Percentiles rank a stretch among this genome's conserved stretches.
Conservation (phyloP, 2,113 vertebrate species). For the Menidia beryllina region DNA sequence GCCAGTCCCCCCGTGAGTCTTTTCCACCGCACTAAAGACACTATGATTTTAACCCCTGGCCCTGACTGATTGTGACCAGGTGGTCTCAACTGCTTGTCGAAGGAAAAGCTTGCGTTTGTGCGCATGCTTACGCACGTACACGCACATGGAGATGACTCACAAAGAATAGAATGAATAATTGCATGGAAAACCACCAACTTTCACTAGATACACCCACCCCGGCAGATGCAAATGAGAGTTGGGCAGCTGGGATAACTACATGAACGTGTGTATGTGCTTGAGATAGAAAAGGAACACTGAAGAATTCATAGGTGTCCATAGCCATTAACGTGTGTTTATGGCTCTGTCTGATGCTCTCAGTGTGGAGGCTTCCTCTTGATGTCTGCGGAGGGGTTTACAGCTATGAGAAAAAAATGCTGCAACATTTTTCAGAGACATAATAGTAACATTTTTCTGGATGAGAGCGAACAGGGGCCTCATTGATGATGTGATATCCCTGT, state of each 20-base stretch:
- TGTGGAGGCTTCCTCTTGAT: constrained; percentile 37
- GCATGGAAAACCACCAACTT: constrained; percentile 64
- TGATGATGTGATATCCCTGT: constrained; percentile 7
- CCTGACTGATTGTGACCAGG: constrained; percentile 73
- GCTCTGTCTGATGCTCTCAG: constrained; percentile 49
- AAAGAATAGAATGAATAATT: constrained; percentile 55
- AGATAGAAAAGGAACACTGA: constrained; percentile 44
- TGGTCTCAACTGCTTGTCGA: constrained; percentile 58
- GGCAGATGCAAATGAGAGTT: constrained; percentile 57
- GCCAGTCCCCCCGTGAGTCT: constrained; percentile 41
- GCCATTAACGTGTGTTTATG: constrained; percentile 73
- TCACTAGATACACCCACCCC: constrained; percentile 50
- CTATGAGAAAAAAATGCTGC: constrained; percentile 53
- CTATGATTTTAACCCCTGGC: constrained; percentile 79
- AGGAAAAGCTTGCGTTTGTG: constrained; percentile 37
- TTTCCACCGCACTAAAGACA: constrained; percentile 62
- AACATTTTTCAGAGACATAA: constrained; percentile 33
- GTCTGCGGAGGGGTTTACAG: constrained; percentile 20
- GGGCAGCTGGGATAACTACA: constrained; percentile 32
- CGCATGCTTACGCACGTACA: constrained; percentile 32
- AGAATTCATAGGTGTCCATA: constrained; percentile 71
- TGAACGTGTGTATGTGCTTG: constrained; percentile 11
- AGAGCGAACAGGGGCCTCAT: not conserved
- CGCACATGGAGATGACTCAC: constrained; percentile 67
- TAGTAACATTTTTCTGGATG: not conserved